These are phyloP conservation scores for Chrysolophus pictus DNA, from an alignment of 2,797 vertebrate species.

Conservation along the genomic window DNA sequence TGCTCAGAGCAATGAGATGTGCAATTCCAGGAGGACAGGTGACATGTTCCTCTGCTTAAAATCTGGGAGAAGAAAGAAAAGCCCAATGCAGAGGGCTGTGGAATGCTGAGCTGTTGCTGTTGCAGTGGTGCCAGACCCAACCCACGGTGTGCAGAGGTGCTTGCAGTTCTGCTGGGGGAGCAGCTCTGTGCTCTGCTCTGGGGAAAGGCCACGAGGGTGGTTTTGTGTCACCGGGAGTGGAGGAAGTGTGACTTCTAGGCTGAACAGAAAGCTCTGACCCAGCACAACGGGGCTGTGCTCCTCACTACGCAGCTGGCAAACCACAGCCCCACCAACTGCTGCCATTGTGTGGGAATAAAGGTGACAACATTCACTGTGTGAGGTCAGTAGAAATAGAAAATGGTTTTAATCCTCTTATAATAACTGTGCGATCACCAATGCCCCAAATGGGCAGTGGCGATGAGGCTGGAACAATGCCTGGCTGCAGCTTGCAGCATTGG, in stretches of 20 bases:
- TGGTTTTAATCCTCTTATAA: slow-evolving; percentile 71
- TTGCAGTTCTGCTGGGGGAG: not conserved
- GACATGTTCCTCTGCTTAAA: not conserved
- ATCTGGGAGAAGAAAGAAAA: not conserved
- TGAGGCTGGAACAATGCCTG: not conserved
- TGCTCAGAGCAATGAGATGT: accelerated
- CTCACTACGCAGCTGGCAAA: slow-evolving; percentile 4
- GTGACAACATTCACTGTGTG: slow-evolving; percentile 58
- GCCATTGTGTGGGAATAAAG: slow-evolving; percentile 73
- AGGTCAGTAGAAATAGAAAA: slow-evolving; percentile 76
- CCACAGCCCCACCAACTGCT: not conserved
- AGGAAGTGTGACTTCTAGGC: not conserved
- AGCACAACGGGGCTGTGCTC: slow-evolving; percentile 6
- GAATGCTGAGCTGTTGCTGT: not conserved
- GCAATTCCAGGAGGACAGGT: not conserved
- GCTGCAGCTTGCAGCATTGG: not conserved
- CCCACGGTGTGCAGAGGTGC: not conserved
- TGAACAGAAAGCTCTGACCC: slow-evolving; percentile 60
- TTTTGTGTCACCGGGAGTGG: not conserved
- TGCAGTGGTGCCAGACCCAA: not conserved
- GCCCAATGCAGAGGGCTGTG: accelerated
- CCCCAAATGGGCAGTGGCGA: not conserved
- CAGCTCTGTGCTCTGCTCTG: not conserved
- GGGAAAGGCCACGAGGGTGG: not conserved
- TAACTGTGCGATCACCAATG: not conserved